Conservation (phyloP, 2,113 vertebrate genomes). For the Panurus biarmicus region DNA sequence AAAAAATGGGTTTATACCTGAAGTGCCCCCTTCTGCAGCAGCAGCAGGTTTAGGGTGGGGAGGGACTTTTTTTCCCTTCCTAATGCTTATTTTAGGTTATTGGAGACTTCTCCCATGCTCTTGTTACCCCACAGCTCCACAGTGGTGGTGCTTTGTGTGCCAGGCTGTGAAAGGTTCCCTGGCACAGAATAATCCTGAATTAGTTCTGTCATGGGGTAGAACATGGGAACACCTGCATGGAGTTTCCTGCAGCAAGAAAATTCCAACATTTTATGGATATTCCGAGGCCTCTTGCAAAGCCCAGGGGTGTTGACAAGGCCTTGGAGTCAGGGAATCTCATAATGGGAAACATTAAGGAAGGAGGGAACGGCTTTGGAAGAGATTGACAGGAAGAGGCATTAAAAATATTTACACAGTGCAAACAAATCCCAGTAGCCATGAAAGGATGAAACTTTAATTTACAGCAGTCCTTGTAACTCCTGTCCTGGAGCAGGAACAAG, state of each 20-base stretch:
- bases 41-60: neutral
- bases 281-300: neutral
- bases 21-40: neutral
- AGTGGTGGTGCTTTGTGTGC: accelerated
- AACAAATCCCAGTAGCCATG: neutral
- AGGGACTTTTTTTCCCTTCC: neutral
- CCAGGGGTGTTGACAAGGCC: neutral
- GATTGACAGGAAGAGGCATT: neutral
- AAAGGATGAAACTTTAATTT: neutral
- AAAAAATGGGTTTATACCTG: neutral
- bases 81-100: accelerated
- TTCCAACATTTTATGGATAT: neutral
- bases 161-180: neutral
- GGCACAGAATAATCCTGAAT: neutral
- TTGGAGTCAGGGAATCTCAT: neutral
- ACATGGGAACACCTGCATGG: neutral
- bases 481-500: neutral
- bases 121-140: neutral
- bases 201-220: accelerated
- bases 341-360: neutral
- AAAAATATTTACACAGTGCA: neutral
- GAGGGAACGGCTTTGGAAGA: neutral
- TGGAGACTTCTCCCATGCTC: neutral
- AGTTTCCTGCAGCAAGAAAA: neutral
- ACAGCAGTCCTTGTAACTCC: neutral